A percentile compares a stretch with the other conserved stretches of the same genome.
These are phyloP conservation scores for Palythoa grandiflora DNA, from an alignment of 92 coral and sea anemone species.

Conservation along the genomic window DNA sequence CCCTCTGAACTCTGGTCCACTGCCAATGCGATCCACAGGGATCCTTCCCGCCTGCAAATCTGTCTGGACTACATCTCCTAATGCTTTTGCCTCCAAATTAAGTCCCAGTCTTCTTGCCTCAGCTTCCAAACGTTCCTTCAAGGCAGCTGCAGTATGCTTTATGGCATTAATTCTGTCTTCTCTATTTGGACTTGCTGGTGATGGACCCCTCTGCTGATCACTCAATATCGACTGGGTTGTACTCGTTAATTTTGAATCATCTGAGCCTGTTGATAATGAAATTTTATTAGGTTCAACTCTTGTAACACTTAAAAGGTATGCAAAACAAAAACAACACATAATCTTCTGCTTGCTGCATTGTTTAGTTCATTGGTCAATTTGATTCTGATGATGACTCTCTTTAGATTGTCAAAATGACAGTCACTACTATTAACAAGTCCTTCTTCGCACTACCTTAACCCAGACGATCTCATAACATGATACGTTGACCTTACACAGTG, in stretches of 20 bases:
- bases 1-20: constrained; percentile 81
- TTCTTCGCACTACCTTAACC: too few species aligned
- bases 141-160: constrained; percentile 86
- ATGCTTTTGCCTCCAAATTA: constrained; percentile 58
- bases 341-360: too few species aligned
- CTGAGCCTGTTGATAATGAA: background rate
- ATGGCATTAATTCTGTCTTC: constrained; percentile 92
- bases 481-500: too few species aligned
- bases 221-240: background rate
- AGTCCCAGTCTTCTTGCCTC: constrained; percentile 92
- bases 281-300: background rate
- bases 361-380: too few species aligned
- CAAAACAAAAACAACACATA: too few species aligned
- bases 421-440: too few species aligned
- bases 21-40: constrained; percentile 33
- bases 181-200: constrained; percentile 75
- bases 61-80: constrained; percentile 44
- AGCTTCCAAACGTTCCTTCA: constrained; percentile 87
- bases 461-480: too few species aligned
- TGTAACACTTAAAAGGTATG: background rate
- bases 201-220: constrained; percentile 25
- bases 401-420: too few species aligned
- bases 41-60: constrained; percentile 37
- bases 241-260: background rate
- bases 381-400: background rate